A percentile compares a stretch with the other conserved stretches of the same genome.
Conservation (phyloP, 2,888 invertebrate genomes). For the Lamellibrachia satsuma region DNA sequence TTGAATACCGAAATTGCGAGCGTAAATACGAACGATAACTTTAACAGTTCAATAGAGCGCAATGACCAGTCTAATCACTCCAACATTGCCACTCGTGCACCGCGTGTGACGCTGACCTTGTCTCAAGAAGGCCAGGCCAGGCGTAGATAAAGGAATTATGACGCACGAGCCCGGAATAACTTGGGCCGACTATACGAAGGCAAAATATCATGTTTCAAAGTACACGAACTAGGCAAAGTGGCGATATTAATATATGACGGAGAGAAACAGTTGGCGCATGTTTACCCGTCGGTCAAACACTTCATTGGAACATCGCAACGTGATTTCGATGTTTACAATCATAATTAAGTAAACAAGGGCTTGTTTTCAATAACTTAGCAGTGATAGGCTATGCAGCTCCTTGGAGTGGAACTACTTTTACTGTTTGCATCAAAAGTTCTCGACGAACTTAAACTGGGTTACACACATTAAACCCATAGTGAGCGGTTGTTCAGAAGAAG, state of each 20-base stretch:
- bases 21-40: background rate
- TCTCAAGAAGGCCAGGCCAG: background rate
- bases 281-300: background rate
- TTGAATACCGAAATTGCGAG: background rate
- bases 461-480: no score
- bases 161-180: slow-evolving; percentile 17
- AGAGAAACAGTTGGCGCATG: background rate
- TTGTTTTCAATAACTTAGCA: background rate
- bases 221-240: background rate
- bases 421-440: background rate
- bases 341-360: background rate
- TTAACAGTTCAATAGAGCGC: background rate
- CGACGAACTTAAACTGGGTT: no score
- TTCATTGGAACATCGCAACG: background rate
- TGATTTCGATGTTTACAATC: background rate
- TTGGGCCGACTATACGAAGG: background rate
- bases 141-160: background rate
- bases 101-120: slow-evolving; percentile 1
- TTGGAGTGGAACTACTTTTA: background rate
- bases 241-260: background rate
- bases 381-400: background rate
- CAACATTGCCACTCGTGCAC: background rate
- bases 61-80: background rate
- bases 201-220: background rate
- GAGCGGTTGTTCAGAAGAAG: no score